Percentiles rank a stretch among this genome's conserved stretches.
Conservation (phyloP, 2,888 invertebrate species). For the Mythimna impura region DNA sequence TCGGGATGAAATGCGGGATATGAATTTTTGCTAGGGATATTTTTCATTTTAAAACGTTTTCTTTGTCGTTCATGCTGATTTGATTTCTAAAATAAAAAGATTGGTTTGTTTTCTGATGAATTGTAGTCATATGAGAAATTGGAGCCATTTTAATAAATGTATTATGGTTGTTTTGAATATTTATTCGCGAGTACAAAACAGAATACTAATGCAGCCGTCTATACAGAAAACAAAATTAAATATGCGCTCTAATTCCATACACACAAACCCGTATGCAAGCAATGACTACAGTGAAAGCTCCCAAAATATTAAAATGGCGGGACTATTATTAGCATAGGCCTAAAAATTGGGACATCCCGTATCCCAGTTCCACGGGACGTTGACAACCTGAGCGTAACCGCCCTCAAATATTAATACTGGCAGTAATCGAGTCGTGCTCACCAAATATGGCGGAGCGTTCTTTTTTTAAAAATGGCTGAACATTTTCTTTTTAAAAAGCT, state of each 20-base stretch:
- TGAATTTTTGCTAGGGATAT: slow-evolving; percentile 37
- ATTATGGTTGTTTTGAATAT: slow-evolving; percentile 10
- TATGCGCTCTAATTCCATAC: background rate
- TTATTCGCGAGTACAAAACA: background rate
- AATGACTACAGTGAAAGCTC: slow-evolving; percentile 14
- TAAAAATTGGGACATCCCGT: slow-evolving; percentile 44
- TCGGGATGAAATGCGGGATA: slow-evolving; percentile 41
- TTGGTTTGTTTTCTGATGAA: background rate
- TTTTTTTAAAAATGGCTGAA: slow-evolving; percentile 22
- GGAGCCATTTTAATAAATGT: slow-evolving; percentile 25
- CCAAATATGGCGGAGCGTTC: slow-evolving; percentile 20
- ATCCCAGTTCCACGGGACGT: slow-evolving; percentile 44
- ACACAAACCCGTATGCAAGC: slow-evolving; percentile 2
- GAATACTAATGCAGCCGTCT: background rate
- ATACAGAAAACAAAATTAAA: background rate
- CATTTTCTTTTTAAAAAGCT: slow-evolving; percentile 30
- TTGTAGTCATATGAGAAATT: slow-evolving; percentile 6
- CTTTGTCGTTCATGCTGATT: slow-evolving; percentile 48
- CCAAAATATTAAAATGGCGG: slow-evolving; percentile 35
- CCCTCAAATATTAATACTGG: slow-evolving; percentile 56
- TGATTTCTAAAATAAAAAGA: slow-evolving; percentile 13
- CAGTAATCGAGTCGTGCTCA: slow-evolving; percentile 43
- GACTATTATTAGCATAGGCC: slow-evolving; percentile 32
- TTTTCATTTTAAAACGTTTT: slow-evolving; percentile 32
- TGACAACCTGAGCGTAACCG: slow-evolving; percentile 36